A percentile compares a stretch with the other conserved stretches of the same genome.
Conservation (phyloP, 2,888 invertebrate genomes). For the Heliconius cydno region DNA sequence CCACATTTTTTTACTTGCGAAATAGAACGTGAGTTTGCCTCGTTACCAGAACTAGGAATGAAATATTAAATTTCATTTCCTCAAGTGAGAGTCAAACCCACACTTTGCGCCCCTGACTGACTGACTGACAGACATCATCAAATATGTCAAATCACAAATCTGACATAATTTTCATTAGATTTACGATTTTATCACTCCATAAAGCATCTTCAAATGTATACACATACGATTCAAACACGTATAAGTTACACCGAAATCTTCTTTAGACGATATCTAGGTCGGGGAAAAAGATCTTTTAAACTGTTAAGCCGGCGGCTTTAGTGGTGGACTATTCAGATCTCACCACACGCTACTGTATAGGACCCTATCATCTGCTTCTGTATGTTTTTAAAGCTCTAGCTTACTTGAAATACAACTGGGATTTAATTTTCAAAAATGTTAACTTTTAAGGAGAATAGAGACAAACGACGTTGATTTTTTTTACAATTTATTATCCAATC, state of each 20-base stretch:
- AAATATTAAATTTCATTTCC: too few species aligned
- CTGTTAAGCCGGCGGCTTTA: conserved; percentile 54
- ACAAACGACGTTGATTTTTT: not conserved
- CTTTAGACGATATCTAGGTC: conserved; percentile 48
- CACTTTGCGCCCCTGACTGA: too few species aligned
- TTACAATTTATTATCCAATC: not conserved
- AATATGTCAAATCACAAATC: not conserved
- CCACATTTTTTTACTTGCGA: too few species aligned
- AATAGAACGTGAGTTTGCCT: too few species aligned
- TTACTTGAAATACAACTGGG: not conserved
- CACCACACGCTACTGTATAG: conserved; percentile 21
- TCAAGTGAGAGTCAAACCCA: too few species aligned
- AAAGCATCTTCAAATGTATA: not conserved
- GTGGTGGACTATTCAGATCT: conserved; percentile 49
- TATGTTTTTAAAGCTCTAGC: conserved; percentile 7
- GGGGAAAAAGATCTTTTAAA: conserved; percentile 53
- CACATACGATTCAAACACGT: conserved; percentile 10
- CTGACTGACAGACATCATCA: too few species aligned
- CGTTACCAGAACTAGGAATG: too few species aligned
- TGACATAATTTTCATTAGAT: not conserved
- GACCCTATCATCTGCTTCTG: conserved; percentile 9
- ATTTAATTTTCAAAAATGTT: not conserved
- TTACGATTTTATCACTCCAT: not conserved
- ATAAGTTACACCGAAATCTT: conserved; percentile 31
- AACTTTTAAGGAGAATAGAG: not conserved